Evolutionary conservation across 2,888 invertebrate genomes (phyloP).

Genomic region (Aphidoletes aphidimyza): DNA sequence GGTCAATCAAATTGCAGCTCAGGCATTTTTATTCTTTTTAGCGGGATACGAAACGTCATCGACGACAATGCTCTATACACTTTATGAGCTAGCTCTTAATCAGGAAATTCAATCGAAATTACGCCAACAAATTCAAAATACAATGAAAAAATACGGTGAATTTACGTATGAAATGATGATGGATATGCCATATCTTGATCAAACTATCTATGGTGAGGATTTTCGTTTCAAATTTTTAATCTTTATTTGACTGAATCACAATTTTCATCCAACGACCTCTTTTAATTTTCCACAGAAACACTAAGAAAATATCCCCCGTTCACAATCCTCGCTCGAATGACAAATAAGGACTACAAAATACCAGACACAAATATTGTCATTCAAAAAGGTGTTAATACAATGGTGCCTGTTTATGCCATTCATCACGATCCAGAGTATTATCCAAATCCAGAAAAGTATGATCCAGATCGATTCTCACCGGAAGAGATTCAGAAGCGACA

Average conservation of each 20-base stretch:
- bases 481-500: slow-evolving; percentile 59
- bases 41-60: slow-evolving; percentile 70
- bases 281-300: slow-evolving; percentile 66
- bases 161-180: slow-evolving; percentile 70
- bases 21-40: slow-evolving; percentile 44
- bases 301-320: slow-evolving; percentile 70
- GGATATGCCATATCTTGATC: slow-evolving; percentile 70
- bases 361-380: slow-evolving; percentile 67
- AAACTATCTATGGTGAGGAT: slow-evolving; percentile 70
- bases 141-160: slow-evolving; percentile 65
- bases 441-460: slow-evolving; percentile 63
- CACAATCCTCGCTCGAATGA: slow-evolving; percentile 66
- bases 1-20: slow-evolving; percentile 15
- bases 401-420: slow-evolving; percentile 61
- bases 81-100: slow-evolving; percentile 69
- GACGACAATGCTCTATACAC: slow-evolving; percentile 70
- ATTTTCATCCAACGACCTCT: not conserved
- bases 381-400: slow-evolving; percentile 66
- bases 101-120: slow-evolving; percentile 68
- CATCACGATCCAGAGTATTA: slow-evolving; percentile 63
- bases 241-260: not conserved
- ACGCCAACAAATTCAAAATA: slow-evolving; percentile 67
- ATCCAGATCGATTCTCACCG: slow-evolving; percentile 63
- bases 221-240: too few relatives aligned
- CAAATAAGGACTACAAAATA: slow-evolving; percentile 67